Percentiles rank a stretch among this genome's conserved stretches.
These are phyloP conservation scores for Alviniconcha strummeri DNA, from an alignment of 2,888 invertebrate genomes.

Conservation along the genomic window DNA sequence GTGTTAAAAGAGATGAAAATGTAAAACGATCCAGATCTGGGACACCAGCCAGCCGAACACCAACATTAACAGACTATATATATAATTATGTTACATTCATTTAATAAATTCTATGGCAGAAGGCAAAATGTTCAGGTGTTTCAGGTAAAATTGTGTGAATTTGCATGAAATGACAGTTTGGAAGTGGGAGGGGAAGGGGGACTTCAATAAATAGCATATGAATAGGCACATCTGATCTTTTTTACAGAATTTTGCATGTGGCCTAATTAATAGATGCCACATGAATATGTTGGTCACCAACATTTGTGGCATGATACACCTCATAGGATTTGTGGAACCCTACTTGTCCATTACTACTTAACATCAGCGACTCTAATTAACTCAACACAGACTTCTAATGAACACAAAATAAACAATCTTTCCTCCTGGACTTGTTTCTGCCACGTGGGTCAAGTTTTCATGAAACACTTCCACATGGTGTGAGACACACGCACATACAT, in stretches of 20 bases:
- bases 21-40: not conserved
- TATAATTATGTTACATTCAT: not conserved
- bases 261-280: not conserved
- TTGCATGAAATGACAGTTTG: not conserved
- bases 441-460: not conserved
- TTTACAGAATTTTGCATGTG: too few relatives aligned
- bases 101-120: not conserved
- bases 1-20: not conserved
- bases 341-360: too few relatives aligned
- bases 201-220: not conserved
- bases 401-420: too few relatives aligned
- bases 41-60: not conserved
- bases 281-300: not conserved
- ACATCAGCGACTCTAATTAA: too few relatives aligned
- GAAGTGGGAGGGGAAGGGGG: not conserved
- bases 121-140: not conserved
- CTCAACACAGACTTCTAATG: too few relatives aligned
- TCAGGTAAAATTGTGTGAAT: not conserved
- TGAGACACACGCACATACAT: not conserved
- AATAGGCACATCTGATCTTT: not conserved
- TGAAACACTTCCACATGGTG: not conserved
- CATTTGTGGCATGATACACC: not conserved
- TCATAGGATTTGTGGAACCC: too few relatives aligned
- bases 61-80: not conserved
- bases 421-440: too few relatives aligned